Evolutionary conservation across 2,797 vertebrate species (phyloP), one percentile per base, ranked within the genome.

Genomic region (Selene dorsalis): DNA sequence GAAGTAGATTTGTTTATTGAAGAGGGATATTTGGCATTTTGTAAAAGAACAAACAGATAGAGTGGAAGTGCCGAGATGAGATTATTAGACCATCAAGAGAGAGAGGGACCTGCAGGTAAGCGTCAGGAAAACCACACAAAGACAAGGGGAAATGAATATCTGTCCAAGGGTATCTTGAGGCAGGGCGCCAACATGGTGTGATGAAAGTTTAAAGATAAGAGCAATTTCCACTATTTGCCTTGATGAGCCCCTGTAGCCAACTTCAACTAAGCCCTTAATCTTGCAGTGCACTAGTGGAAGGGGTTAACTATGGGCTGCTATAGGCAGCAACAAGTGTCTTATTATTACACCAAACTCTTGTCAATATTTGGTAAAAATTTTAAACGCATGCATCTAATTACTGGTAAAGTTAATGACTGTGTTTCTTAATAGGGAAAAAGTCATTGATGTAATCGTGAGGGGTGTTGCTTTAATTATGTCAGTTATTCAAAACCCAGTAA

Each of bases 141-240:
- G 82, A 79, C 39, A 6, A 80, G 73, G 64, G 83, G 74, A 85
- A 88, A 92, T 88, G 65, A 92, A 89, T 83, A 91, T 89, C 84
- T 90, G 88, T 91, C 84, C 82, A n/a, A 79, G 53, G 69, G 73
- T 90, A 63, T 93, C 91, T 91, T 3, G 20, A 88, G 91, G 89
- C 85, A 35, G n/a, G 13, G 75, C 18, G 10, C 77, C 84, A 83
- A 73, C 57, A 35, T 45, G 57, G 69, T 75, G 76, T 61, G 87
- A 93, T 90, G 79, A 88, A 93, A 91, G 84, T 91, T 90, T 92
- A 85, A 90, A 92, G 87, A 92, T 93, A 90, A 88, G 86, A 84
- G 88, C 88, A 88, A 87, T 92, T 91, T 91, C 86, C 84, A 88
- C 80, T 83, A 81, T 80, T 85, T 85, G 83, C 75, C 75, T 88